Base-by-base conservation (phyloP, 2,113 vertebrate species). In the Promerops cafer region DNA sequence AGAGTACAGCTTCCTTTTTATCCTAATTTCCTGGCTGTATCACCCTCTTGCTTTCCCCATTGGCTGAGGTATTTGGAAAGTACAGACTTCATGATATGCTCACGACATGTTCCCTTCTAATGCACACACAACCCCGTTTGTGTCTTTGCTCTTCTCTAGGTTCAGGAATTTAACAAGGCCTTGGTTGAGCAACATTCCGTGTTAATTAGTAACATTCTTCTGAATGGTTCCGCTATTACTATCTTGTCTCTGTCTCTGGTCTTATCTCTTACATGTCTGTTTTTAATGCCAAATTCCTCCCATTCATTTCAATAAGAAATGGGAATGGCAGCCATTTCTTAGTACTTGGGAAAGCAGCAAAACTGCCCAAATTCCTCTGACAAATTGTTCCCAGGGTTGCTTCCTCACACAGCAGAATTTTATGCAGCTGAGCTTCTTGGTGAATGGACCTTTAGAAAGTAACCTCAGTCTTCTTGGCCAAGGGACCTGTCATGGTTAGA, bases 141-240 rank as follows among this genome's bases (percentile, higher is more conserved):
- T 35, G 16, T 52, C 35, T 50, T 59, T 60, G 19, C 19, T 24
- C 19, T 42, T 57, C 35, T n/a, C 30, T 28, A 39, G 44, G 19
- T 70, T 40, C 35, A 59, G 44, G 44, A 50, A 82, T 82, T 82
- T 42, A 50, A 30, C 24, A 24, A n/a, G 37, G 24, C 37, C 24
- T 60, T 70, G 35, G 31, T 3, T 50, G 35, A 42, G 24, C 12
- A 60, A 35, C 4, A 23, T 40, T 40, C 15, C 0, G 0, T 18
- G 35, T 82, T 6, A 69, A 15, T 50, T 12, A 59, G 9, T 59
- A 40, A 40, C n/a, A 21, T 33, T 39, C 17, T 53, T 66, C 61
- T 66, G 12, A 54, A 31, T 0, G 4, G 16, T 13, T 57, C 42
- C 22, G 56, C 13, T 56, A 9, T 10, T 47, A 11, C 44, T n/a